phyloP scores from a whole-genome alignment of 2,797 vertebrate genomes.

The Megaceryle alcyon region DNA sequence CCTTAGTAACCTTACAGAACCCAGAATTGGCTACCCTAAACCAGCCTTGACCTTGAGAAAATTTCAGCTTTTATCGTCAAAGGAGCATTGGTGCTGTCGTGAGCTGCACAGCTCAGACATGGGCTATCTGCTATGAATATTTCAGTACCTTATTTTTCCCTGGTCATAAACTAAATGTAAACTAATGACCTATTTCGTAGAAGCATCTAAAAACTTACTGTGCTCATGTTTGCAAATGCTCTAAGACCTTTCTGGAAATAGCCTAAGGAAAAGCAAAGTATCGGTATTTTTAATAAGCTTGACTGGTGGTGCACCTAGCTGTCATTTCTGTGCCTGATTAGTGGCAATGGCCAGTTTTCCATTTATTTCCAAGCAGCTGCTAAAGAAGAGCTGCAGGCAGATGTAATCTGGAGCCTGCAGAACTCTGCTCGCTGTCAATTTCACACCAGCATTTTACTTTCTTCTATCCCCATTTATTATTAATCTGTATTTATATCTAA shows the following conservation, averaged over 20 bases:
- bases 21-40: background rate
- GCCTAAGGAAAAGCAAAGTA: constrained; percentile 24
- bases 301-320: background rate
- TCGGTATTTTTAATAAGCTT: background rate
- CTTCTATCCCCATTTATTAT: constrained; percentile 69
- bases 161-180: background rate
- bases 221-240: background rate
- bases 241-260: background rate
- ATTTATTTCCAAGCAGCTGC: constrained; percentile 46
- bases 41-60: background rate
- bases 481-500: constrained; percentile 75
- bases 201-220: background rate
- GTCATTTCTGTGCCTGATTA: constrained; percentile 12
- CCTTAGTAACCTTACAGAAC: background rate
- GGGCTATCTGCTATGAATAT: background rate
- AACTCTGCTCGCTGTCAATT: constrained; percentile 26
- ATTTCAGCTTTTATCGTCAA: background rate
- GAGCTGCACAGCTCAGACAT: background rate
- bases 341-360: constrained; percentile 5
- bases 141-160: background rate
- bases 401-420: constrained; percentile 17
- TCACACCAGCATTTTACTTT: constrained; percentile 23
- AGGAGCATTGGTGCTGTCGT: background rate
- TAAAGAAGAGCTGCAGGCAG: constrained; percentile 31
- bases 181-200: background rate